Base-by-base conservation (phyloP, 2,797 vertebrate species). In the Sebastes iracundus region DNA sequence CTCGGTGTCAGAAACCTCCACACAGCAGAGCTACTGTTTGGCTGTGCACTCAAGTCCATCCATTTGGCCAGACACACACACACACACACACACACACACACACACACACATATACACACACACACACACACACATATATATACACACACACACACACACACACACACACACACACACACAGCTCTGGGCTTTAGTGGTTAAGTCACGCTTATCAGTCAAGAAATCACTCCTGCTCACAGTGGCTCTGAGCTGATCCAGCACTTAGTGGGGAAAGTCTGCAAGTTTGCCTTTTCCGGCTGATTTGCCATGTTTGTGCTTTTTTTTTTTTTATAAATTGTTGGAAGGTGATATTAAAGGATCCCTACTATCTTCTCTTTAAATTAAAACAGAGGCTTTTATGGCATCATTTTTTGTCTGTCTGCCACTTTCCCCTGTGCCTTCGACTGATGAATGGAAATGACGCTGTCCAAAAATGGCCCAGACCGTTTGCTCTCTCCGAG, bases 381-480 rank as follows among this genome's bases (percentile, higher is more conserved):
- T 80, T 73, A 71, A 80, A 77, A 23, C 55, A 32, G 58, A 72
- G 20, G 60, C 63, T 79, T 66, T 66, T 80, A 55, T 75, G 67
- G 25, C 42, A 5, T 72, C 56, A 59, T 5, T 59, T 61, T 73
- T 71, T 62, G 27, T 75, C 61, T 30, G 60, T 38, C 66, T 63
- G 56, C 18, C 81, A 61, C 67, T 69, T 46, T 46, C 55, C 25
- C 25, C 46, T 38, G 61, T 63, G 32, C 74, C 59, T 58, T 77
- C 20, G 1, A 25, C 88, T 80, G 75, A 85, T 86, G 82, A 91
- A 93, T 94, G 84, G 80, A 90, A 93, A 91, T 87, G 71, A 88
- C 14, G 66, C 78, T 82, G 42, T 46, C 42, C 90, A 88, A 88
- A 89, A 90, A 85, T 71, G 81, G 84, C 76, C 86, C 83, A 52